A percentile compares a stretch with the other conserved stretches of the same genome.
phyloP scores from a whole-genome alignment of 2,888 invertebrate species.

The Graphium colonna region DNA sequence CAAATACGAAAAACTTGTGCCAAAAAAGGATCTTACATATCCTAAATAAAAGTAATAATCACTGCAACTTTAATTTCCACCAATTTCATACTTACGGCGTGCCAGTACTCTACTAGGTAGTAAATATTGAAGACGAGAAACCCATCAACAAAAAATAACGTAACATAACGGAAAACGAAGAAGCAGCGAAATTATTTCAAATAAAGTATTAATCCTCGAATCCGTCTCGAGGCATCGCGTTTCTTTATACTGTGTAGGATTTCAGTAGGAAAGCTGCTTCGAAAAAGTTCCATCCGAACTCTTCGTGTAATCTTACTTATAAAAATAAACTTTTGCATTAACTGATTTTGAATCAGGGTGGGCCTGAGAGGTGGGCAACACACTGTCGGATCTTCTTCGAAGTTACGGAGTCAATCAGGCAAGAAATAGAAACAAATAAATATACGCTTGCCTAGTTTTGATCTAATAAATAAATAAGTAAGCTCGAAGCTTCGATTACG shows the following conservation, averaged over 20 bases:
- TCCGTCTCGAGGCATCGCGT: slow-evolving; percentile 58
- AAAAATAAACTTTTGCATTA: slow-evolving; percentile 82
- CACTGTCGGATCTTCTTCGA: slow-evolving; percentile 46
- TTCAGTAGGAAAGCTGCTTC: slow-evolving; percentile 72
- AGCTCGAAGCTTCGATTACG: not conserved
- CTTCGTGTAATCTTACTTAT: slow-evolving; percentile 79
- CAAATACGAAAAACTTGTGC: too few species aligned
- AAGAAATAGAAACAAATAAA: slow-evolving; percentile 77
- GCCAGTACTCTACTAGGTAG: not conserved
- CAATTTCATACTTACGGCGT: slow-evolving; percentile 39
- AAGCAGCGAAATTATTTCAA: slow-evolving; percentile 68
- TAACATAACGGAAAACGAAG: slow-evolving; percentile 26
- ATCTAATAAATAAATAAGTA: slow-evolving; percentile 30
- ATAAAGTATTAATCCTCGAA: slow-evolving; percentile 73
- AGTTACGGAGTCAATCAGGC: slow-evolving; percentile 69
- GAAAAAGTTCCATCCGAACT: slow-evolving; percentile 69
- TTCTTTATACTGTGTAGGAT: slow-evolving; percentile 71
- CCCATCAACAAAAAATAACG: slow-evolving; percentile 10
- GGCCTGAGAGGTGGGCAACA: slow-evolving; percentile 63
- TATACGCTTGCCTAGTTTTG: slow-evolving; percentile 72
- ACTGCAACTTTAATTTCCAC: not conserved
- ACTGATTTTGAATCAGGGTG: slow-evolving; percentile 76
- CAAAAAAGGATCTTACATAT: too few species aligned
- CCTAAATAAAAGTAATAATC: too few species aligned
- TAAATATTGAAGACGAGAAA: not conserved